phyloP scores from a whole-genome alignment of 2,113 vertebrate genomes.

The Andinoacara biseriatus region DNA sequence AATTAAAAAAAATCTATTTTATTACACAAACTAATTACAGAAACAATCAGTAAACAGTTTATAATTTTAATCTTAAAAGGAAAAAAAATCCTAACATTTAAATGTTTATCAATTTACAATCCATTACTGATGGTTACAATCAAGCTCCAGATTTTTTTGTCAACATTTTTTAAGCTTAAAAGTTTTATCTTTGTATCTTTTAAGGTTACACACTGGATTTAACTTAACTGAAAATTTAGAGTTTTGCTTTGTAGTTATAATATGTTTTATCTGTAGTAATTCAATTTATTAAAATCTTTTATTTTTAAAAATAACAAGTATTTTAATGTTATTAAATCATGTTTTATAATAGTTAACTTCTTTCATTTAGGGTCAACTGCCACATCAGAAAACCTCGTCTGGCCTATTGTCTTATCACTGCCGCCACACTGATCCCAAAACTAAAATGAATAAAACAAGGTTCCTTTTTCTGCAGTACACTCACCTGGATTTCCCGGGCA shows the following conservation, averaged over 20 bases:
- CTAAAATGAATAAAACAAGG: neutral
- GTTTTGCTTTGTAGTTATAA: neutral
- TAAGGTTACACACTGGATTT: neutral
- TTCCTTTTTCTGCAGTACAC: constrained; percentile 31
- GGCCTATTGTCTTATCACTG: neutral
- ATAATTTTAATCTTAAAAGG: too few species aligned
- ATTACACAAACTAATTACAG: too few species aligned
- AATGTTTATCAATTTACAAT: too few species aligned
- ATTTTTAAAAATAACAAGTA: neutral
- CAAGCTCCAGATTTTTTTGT: neutral
- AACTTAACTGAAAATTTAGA: neutral
- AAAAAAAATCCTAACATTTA: too few species aligned
- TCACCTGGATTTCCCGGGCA: constrained; percentile 95
- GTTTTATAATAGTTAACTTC: neutral
- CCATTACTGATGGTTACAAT: neutral
- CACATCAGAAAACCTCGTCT: neutral
- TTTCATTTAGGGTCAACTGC: neutral
- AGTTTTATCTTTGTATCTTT: neutral
- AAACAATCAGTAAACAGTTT: too few species aligned
- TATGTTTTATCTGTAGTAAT: neutral
- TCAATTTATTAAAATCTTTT: neutral
- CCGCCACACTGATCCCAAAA: neutral
- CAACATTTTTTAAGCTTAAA: neutral
- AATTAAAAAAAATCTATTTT: too few species aligned
- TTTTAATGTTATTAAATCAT: neutral